Percentiles rank a stretch among this genome's conserved stretches.
phyloP scores from a whole-genome alignment of 2,113 vertebrate species.

The Notechis scutatus region DNA sequence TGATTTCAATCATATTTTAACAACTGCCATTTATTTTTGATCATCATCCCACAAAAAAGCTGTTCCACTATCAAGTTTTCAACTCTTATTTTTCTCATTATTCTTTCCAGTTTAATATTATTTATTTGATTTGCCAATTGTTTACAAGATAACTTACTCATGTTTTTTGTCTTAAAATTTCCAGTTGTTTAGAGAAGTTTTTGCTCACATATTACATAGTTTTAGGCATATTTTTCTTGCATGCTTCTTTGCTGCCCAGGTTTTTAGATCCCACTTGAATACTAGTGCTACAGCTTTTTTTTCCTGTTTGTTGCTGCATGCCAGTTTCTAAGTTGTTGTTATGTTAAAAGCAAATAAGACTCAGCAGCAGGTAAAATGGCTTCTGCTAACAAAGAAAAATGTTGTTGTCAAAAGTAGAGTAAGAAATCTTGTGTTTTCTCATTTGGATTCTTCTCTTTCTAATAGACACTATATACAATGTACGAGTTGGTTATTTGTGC shows the following conservation, averaged over 20 bases:
- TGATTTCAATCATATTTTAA: background rate
- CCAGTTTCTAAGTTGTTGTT: background rate
- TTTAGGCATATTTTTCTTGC: background rate
- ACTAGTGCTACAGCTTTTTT: background rate
- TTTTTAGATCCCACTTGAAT: background rate
- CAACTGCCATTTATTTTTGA: background rate
- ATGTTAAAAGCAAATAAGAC: background rate
- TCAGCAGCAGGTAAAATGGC: background rate
- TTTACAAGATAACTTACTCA: no score
- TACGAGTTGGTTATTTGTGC: background rate
- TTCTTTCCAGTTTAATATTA: background rate
- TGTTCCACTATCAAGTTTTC: background rate
- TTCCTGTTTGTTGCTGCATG: background rate
- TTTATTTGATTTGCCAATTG: no score
- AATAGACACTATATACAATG: background rate
- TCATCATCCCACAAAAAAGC: background rate
- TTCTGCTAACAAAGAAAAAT: background rate
- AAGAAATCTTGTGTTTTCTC: background rate
- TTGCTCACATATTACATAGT: background rate
- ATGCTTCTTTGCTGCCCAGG: background rate
- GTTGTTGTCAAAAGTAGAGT: background rate
- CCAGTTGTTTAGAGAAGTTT: background rate
- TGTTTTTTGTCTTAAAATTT: background rate
- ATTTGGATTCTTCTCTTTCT: background rate
- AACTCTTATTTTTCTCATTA: background rate